Evolutionary conservation across 2,113 vertebrate genomes (phyloP), one percentile per base, ranked within the genome.

Genomic region (Erinaceus europaeus): DNA sequence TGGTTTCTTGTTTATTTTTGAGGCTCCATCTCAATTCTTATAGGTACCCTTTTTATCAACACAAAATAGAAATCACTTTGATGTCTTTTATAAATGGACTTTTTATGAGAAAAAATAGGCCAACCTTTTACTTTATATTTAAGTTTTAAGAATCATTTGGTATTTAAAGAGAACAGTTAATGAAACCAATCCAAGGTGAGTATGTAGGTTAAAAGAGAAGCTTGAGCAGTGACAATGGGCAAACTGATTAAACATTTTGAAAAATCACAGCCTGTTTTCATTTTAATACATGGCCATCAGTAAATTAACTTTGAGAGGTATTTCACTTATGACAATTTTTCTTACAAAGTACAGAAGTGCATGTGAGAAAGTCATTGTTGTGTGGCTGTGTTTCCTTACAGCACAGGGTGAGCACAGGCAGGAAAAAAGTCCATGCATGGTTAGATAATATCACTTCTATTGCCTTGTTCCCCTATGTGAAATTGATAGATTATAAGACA

Each of bases 221-320:
- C 55, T 78, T 90, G 67, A 34, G 36, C 59, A 71, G 44, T 42
- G 71, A 65, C 79, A 90, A 83, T 62, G 50, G 61, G 53, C 38
- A 82, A 85, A 78, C 48, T 27, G 29, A 90, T 57, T 59, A 53
- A 82, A 72, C 44, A 62, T 84, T 83, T 81, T 67, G 27, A 67
- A 86, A 92, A 88, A 77, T 85, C 40, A 55, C 65, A 72, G 75
- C 86, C 74, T 93, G 84, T 82, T 23, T 59, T 75, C 59, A 88
- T 91, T 90, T 17, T 88, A 57, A 79, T 21, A 48, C 25, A 74
- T 59, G 44, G 48, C 46, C 42, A 71, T 64, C 83, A 80, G 55
- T 72, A 73, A 90, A 84, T 78, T 78, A 86, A 89, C 72, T 83
- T 82, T 48, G 84, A 67, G 61, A 84, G 48, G 44, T 25, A 68